Evolutionary conservation across 2,797 vertebrate species (phyloP).

Genomic region (Sebastes cheni): DNA sequence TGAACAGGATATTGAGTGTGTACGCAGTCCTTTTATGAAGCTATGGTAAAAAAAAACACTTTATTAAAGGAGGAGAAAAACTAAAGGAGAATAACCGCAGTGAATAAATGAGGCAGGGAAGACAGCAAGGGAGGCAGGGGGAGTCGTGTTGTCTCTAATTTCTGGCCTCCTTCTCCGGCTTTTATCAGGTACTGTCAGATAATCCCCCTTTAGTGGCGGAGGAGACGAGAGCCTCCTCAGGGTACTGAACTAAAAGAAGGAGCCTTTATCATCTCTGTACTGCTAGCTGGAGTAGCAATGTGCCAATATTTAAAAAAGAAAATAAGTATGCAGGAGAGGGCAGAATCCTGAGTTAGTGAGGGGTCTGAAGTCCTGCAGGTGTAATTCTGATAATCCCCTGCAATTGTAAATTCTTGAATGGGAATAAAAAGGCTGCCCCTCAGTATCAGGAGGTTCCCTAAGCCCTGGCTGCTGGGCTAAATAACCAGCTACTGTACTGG

Average conservation of each 20-base stretch:
- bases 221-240: constrained; percentile 29
- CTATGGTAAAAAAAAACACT: neutral
- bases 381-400: neutral
- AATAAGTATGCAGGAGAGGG: neutral
- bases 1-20: constrained; percentile 4
- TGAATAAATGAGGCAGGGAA: constrained; percentile 1
- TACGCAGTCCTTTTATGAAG: constrained; percentile 16
- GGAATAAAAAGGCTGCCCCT: neutral
- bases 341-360: constrained; percentile 9
- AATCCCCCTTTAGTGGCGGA: constrained; percentile 32
- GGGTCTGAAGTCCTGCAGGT: neutral
- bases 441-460: neutral
- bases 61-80: neutral
- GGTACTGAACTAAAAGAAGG: constrained; percentile 22
- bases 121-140: neutral
- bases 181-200: constrained; percentile 57
- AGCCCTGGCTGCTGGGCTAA: neutral
- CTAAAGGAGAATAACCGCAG: neutral
- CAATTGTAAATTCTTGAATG: neutral
- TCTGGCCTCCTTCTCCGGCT: constrained; percentile 22
- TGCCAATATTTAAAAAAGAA: neutral
- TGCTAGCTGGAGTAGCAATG: neutral
- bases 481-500: neutral
- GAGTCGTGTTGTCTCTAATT: constrained; percentile 16
- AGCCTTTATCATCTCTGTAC: constrained; percentile 30